Percentiles rank a stretch among this genome's conserved stretches.
Conservation (phyloP, 1,140 invertebrate species). For the Drosophila fuyamai region DNA sequence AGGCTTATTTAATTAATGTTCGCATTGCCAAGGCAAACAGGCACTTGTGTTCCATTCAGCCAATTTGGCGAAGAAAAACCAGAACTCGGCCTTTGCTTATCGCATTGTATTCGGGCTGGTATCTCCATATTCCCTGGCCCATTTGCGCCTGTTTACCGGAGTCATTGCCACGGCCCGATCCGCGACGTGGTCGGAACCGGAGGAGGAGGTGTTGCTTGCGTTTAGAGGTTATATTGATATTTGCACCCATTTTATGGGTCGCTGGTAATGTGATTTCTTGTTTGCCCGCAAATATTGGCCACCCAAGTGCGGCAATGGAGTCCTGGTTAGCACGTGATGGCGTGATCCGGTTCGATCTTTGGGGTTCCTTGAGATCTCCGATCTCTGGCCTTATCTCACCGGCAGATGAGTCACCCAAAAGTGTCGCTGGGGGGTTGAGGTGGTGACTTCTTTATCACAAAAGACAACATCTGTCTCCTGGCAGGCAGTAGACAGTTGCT, state of each 20-base stretch:
- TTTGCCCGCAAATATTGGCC: conserved; percentile 66
- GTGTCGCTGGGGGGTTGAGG: not conserved
- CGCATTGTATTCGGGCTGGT: not conserved
- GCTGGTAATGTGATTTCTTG: conserved; percentile 67
- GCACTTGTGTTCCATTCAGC: conserved; percentile 53
- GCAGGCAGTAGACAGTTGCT: conserved; percentile 67
- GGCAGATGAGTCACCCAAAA: conserved; percentile 53
- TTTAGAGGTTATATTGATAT: conserved; percentile 73
- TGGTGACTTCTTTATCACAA: conserved; percentile 51
- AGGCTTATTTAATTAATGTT: conserved; percentile 75
- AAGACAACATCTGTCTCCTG: conserved; percentile 39
- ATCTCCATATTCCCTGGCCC: conserved; percentile 1
- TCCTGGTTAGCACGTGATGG: conserved; percentile 42
- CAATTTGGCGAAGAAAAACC: conserved; percentile 19
- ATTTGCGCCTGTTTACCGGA: conserved; percentile 33
- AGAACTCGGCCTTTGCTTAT: conserved; percentile 23
- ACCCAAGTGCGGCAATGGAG: conserved; percentile 15
- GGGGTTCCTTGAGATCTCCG: conserved; percentile 12
- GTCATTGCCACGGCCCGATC: conserved; percentile 53
- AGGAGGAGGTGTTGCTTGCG: conserved; percentile 61
- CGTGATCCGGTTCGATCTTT: conserved; percentile 46
- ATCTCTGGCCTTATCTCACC: conserved; percentile 56
- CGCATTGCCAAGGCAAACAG: conserved; percentile 60
- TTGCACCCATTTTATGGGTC: conserved; percentile 73
- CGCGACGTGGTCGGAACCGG: conserved; percentile 23